These are phyloP conservation scores for Brenthis hecate DNA, from an alignment of 2,888 invertebrate genomes.

Conservation along the genomic window DNA sequence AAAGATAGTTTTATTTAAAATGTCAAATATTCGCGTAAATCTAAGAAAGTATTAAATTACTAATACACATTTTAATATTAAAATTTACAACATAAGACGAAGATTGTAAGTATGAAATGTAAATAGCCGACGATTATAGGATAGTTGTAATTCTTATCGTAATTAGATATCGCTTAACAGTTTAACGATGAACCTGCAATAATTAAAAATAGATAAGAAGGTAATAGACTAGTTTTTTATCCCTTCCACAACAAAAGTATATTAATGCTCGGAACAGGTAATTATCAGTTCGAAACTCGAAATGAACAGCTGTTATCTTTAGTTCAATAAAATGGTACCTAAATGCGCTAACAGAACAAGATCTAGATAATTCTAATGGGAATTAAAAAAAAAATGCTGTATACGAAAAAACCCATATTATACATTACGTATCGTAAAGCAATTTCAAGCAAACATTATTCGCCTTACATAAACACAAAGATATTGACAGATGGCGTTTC, in stretches of 20 bases:
- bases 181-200: slow-evolving; percentile 29
- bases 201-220: slow-evolving; percentile 12
- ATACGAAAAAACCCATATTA: background rate
- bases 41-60: too few species aligned
- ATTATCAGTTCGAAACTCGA: background rate
- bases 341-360: background rate
- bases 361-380: background rate
- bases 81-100: too few species aligned
- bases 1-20: too few species aligned
- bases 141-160: background rate
- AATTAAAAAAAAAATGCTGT: background rate
- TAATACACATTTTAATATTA: too few species aligned
- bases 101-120: too few species aligned
- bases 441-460: slow-evolving; percentile 22
- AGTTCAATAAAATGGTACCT: background rate
- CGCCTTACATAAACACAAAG: slow-evolving; percentile 33
- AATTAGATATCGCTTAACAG: slow-evolving; percentile 12
- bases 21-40: too few species aligned
- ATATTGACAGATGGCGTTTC: slow-evolving; percentile 38
- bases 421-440: slow-evolving; percentile 12
- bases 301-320: background rate
- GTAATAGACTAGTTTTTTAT: slow-evolving; percentile 2
- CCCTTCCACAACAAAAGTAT: background rate
- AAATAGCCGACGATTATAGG: background rate
- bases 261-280: background rate